Base-by-base conservation (phyloP, 1,140 invertebrate genomes). In the Arctopsyche grandis region DNA sequence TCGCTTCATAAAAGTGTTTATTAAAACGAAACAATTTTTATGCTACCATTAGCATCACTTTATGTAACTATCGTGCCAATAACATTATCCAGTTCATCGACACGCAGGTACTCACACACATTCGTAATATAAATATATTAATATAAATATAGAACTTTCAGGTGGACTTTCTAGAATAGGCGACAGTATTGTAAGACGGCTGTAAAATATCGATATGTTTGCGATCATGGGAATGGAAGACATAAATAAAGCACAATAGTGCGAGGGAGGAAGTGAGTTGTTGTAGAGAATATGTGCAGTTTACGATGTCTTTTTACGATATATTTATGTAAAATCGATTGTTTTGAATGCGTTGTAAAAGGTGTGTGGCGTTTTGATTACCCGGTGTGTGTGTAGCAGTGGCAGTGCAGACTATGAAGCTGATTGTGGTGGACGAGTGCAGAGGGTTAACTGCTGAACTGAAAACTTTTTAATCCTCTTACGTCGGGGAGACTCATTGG, bases 401-500 rank as follows among this genome's bases (percentile, higher is more conserved):
- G 7, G 56, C 24, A 12, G 63, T 0, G 24, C 16, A 58, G 52
- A 21, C 9, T 60, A 26, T 9, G 56, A 60, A 75, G n/a, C 24
- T 5, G 48, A 38, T 38, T 38, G 29, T 38, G 29, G 29, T 38
- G 29, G 29, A 38, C 29, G 29, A 38, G 29, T 52, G 26, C n/a
- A 48, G 26, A 22, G 29, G 69, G 52, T 76, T 69, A 75, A 60
- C 58, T 73, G 71, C 10, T 75, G 69, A 66, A 66, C 78, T 79
- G 78, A 79, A 79, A 79, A 79, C 48, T 79, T 79, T 76, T 79
- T 79, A 79, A 79, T 74, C 78, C 78, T 73, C 78, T 79, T 79
- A 79, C 29, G 21, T 60, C n/a, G 22, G 74, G 44, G n/a, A 71
- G 21, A 26, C 77, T 75, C 69, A 79, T 73, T 75, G 78, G 52